Conservation (phyloP, 2,888 invertebrate species). For the Ligdia adustata region DNA sequence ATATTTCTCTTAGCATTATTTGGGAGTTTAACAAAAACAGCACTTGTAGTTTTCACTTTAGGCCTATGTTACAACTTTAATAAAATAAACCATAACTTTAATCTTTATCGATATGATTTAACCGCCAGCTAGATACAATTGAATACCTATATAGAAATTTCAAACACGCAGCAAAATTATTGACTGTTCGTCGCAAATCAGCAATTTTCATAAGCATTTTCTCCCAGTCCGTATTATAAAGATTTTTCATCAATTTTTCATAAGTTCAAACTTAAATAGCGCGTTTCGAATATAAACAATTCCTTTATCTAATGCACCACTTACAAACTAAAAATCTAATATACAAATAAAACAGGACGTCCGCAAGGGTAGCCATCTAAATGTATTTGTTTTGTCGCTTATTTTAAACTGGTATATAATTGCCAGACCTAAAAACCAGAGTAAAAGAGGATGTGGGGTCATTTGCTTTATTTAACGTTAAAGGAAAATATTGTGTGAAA, state of each 20-base stretch:
- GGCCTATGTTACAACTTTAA: conserved; percentile 49
- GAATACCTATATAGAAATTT: conserved; percentile 23
- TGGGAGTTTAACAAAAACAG: conserved; percentile 72
- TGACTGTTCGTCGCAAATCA: no score
- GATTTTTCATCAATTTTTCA: no score
- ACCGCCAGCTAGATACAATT: conserved; percentile 43
- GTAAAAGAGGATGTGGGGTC: no score
- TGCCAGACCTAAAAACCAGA: no score
- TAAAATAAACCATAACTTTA: conserved; percentile 47
- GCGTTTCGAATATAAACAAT: conserved; percentile 56
- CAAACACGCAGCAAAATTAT: no score
- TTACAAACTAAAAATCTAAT: conserved; percentile 52
- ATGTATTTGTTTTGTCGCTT: conserved; percentile 9
- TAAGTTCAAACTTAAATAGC: no score
- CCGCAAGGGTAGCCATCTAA: conserved; percentile 8
- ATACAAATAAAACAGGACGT: conserved; percentile 22
- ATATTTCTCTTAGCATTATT: conserved; percentile 71
- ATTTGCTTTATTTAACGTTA: no score
- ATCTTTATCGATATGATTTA: conserved; percentile 25
- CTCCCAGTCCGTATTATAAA: no score
- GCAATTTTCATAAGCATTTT: no score
- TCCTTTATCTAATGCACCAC: conserved; percentile 67
- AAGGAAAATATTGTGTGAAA: no score
- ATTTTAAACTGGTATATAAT: conserved; percentile 1
- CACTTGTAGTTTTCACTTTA: conserved; percentile 64